phyloP scores from a whole-genome alignment of 2,888 invertebrate species.

The Tridacna gigas region DNA sequence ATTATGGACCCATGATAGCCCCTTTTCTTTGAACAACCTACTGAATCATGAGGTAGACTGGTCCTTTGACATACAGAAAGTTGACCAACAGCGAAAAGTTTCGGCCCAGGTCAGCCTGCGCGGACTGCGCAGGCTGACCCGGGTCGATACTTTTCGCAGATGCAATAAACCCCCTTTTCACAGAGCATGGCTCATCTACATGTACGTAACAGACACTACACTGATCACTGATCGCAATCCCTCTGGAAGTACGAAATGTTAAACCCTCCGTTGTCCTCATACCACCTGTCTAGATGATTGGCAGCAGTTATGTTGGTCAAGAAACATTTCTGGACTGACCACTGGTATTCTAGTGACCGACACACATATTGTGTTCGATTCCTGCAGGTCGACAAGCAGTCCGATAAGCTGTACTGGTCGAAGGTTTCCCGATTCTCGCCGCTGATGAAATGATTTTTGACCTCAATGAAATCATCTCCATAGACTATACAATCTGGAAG shows the following conservation, averaged over 20 bases:
- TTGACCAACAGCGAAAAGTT: too few species aligned
- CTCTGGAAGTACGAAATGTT: constrained; percentile 56
- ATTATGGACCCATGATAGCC: too few species aligned
- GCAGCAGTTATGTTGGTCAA: constrained; percentile 41
- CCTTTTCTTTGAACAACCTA: too few species aligned
- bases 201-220: neutral
- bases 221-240: constrained; percentile 40
- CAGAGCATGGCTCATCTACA: neutral
- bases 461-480: constrained; percentile 39
- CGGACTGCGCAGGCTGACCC: too few species aligned
- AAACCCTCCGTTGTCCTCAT: constrained; percentile 13
- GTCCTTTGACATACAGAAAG: too few species aligned
- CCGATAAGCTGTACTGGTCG: neutral
- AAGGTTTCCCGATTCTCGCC: constrained; percentile 25
- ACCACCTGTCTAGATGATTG: constrained; percentile 37
- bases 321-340: constrained; percentile 30
- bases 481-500: constrained; percentile 46
- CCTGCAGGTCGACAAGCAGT: constrained; percentile 32
- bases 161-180: too few species aligned
- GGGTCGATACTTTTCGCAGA: too few species aligned
- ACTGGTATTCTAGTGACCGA: constrained; percentile 41
- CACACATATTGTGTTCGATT: constrained; percentile 35
- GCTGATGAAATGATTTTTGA: constrained; percentile 44
- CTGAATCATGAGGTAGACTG: too few species aligned
- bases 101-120: too few species aligned